Percentiles rank a stretch among this genome's conserved stretches.
These are phyloP conservation scores for Pseudorhiza aurosa DNA, from an alignment of 30 jellyfish, hydroid and myxozoan genomes.

Conservation along the genomic window DNA sequence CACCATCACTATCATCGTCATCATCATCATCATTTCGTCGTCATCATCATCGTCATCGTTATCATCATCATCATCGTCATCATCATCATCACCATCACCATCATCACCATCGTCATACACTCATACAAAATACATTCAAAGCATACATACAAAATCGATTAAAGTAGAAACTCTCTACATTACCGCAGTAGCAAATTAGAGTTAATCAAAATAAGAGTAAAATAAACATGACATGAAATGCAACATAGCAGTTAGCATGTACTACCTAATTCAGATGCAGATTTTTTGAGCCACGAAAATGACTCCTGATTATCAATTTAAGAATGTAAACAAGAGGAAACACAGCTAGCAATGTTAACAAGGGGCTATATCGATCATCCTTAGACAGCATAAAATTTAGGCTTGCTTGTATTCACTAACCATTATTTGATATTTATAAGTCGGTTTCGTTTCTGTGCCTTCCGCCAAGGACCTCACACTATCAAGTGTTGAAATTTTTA, in stretches of 20 bases:
- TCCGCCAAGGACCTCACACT: constrained; percentile 69
- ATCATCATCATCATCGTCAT: neutral
- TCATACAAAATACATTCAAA: too few relatives aligned
- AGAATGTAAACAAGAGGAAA: too few relatives aligned
- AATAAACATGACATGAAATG: too few relatives aligned
- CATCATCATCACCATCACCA: neutral
- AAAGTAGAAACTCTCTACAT: too few relatives aligned
- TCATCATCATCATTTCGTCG: neutral
- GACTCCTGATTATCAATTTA: too few relatives aligned
- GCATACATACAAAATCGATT: too few relatives aligned
- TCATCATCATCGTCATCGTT: neutral
- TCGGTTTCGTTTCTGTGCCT: constrained; percentile 26
- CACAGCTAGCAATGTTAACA: neutral
- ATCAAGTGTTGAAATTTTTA: constrained; percentile 11
- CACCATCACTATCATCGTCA: constrained; percentile 1
- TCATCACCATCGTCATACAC: too few relatives aligned
- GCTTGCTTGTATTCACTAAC: neutral
- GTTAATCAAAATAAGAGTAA: too few relatives aligned
- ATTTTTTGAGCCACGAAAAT: too few relatives aligned
- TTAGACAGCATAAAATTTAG: neutral
- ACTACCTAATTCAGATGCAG: too few relatives aligned
- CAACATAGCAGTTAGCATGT: too few relatives aligned
- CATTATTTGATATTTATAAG: constrained; percentile 44
- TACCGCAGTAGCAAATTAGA: too few relatives aligned
- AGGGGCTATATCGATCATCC: neutral